Base-by-base conservation (phyloP, 2,113 vertebrate genomes). In the Caranx ignobilis region DNA sequence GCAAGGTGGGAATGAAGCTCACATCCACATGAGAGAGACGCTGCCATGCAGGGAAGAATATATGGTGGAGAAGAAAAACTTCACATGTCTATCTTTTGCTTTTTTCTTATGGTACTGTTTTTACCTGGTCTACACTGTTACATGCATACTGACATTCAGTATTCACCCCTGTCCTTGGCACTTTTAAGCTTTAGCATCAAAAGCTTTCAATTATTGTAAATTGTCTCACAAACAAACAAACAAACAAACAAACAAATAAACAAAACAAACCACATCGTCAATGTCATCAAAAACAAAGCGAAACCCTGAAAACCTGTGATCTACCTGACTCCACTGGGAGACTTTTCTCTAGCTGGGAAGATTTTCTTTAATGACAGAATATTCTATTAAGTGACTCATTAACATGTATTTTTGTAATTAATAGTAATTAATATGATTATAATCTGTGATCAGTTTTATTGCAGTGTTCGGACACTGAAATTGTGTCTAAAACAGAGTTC, bases 141-240 rank as follows among this genome's bases (percentile, higher is more conserved):
- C 72, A 68, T 34, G 32, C 34, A 45, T 47, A 31, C 65, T 45
- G 59, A 34, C 39, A 60, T 61, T 70, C 68, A 71, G 43, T 32
- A 48, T 63, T 79, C 31, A 62, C 35, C 65, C 55, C 45, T 15
- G 21, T 63, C 52, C 34, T 69, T 82, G 84, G 72, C 76, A 73
- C 77, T 88, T 88, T 84, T 75, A 47, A 11, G 56, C 77, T 77
- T 5, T n/a, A 64, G 82, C 82, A 94, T 92, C 84, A 93, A 92
- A 93, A 79, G 85, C 74, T 83, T 91, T 89, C 74, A 89, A 82
- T 89, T 89, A 75, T 62, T 86, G 71, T 86, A 81, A 83, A 74
- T 88, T 60, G 57, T 68, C 71, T 84, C n/a, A n/a, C n/a, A n/a
- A n/a, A n/a, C n/a, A n/a, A n/a, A n/a, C n/a, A n/a, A n/a, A n/a